Evolutionary conservation across 1,140 invertebrate genomes (phyloP), one percentile per base, ranked within the genome.

Genomic region (Cotesia typhae): DNA sequence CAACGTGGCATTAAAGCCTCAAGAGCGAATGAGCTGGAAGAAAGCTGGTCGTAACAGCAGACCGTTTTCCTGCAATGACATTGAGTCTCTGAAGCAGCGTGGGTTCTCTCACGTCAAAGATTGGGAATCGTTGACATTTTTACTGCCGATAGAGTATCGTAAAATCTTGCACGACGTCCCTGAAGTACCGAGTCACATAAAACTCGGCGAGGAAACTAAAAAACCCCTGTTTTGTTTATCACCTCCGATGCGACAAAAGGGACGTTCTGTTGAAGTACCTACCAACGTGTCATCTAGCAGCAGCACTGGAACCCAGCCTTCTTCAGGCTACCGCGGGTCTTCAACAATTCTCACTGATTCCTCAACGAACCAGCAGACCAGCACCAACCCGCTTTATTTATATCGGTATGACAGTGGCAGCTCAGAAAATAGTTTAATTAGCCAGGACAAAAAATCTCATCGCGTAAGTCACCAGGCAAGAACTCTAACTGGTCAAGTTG

Each of bases 101-200:
- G 93, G 94, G 71, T 92, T 96, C 72, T 90, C 90, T 28, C 94
- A 96, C 78, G 92, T 97, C 7, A 90, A 91, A 79, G 96, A 98
- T 81, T 97, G 95, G 95, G 94, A 96, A 80, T 96, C 94, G 0
- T 86, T 98, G 47, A 95, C 93, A 72, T 92, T 96, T 66, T 87
- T 98, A 17, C 82, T 98, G 53, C 96, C 95, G 0, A 87, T 88
- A 66, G 94, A 97, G 81, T 95, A 95, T 80, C 90, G 89, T 70
- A 89, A 87, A 70, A 82, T 94, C 60, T 80, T 95, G 67, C 89
- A 92, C 67, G 92, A 94, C 82, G 89, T 94, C 76, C 93, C 93
- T 9, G 93, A 95, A 88, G 79, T 93, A 37, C 89, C 90, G 52
- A 88, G 89, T 76, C 88, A 92, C 77, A 82, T 91, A 17, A 91